Evolutionary conservation across 2,113 vertebrate species (phyloP).

Genomic region (Benitochromis conjunctus): DNA sequence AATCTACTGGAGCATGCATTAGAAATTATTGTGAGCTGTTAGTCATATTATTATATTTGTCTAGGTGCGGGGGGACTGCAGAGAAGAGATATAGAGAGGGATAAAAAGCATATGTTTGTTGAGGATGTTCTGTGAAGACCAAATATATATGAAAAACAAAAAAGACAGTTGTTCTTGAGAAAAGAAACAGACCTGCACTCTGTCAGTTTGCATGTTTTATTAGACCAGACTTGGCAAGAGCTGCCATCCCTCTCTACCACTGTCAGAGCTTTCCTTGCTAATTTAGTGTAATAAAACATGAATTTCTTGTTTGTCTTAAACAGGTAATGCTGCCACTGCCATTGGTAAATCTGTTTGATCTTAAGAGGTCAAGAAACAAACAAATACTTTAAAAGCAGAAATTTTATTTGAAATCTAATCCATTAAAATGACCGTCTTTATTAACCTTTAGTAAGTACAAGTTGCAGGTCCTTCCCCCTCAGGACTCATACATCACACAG

Average conservation of each 20-base stretch:
- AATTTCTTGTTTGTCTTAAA: neutral
- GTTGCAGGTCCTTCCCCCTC: neutral
- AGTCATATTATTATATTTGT: neutral
- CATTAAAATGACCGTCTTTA: neutral
- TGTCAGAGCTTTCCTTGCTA: neutral
- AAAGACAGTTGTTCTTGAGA: neutral
- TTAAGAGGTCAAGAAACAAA: neutral
- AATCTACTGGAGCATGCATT: neutral
- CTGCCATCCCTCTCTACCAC: neutral
- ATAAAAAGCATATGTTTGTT: neutral
- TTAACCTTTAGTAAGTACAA: neutral
- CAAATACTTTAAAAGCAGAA: neutral
- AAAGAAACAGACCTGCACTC: neutral
- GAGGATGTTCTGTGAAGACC: neutral
- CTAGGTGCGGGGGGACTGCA: constrained; percentile 3
- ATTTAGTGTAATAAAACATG: neutral
- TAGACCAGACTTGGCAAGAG: neutral
- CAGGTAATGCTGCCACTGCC: neutral
- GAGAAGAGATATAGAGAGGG: constrained; percentile 27
- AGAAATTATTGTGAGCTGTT: neutral
- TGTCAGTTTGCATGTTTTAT: neutral
- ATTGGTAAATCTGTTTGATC: neutral
- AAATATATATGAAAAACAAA: neutral
- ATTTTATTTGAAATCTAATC: neutral
- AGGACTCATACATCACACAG: neutral